Conservation (phyloP, 2,113 vertebrate genomes). For the Nycticorax nycticorax region DNA sequence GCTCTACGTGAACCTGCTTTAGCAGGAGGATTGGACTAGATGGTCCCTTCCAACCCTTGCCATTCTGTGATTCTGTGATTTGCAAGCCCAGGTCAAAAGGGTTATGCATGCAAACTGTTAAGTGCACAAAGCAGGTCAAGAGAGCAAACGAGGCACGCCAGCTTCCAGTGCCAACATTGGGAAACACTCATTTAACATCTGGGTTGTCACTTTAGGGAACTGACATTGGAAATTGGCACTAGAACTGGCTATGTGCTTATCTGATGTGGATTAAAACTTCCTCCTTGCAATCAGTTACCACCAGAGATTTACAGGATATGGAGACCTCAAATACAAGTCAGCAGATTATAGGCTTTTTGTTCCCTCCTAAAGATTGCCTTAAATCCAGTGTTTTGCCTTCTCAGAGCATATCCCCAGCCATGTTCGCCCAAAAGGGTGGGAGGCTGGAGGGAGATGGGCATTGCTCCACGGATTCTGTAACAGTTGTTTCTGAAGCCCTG, state of each 20-base stretch:
- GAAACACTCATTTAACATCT: not conserved
- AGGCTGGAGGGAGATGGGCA: not conserved
- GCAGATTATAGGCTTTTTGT: not conserved
- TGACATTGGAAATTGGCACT: not conserved
- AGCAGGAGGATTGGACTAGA: too few relatives aligned
- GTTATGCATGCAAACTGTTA: not conserved
- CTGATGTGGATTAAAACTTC: not conserved
- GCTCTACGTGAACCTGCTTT: too few relatives aligned
- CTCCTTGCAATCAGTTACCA: not conserved
- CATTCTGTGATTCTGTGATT: too few relatives aligned
- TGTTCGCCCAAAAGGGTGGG: rapidly evolving
- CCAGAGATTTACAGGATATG: not conserved
- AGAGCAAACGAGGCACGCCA: not conserved
- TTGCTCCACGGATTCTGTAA: not conserved
- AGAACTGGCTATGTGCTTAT: not conserved
- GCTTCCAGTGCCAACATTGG: not conserved
- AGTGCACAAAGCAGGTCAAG: not conserved
- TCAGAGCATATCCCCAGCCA: not conserved
- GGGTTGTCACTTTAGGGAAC: not conserved
- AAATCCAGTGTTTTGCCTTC: not conserved
- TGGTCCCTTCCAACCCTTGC: too few relatives aligned
- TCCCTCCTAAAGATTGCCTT: not conserved
- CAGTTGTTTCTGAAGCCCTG: not conserved
- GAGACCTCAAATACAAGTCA: not conserved
- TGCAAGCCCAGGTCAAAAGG: not conserved